Evolutionary conservation across 1,140 invertebrate species (phyloP), one percentile per base, ranked within the genome.

Genomic region (Lepeophtheirus salmonis): DNA sequence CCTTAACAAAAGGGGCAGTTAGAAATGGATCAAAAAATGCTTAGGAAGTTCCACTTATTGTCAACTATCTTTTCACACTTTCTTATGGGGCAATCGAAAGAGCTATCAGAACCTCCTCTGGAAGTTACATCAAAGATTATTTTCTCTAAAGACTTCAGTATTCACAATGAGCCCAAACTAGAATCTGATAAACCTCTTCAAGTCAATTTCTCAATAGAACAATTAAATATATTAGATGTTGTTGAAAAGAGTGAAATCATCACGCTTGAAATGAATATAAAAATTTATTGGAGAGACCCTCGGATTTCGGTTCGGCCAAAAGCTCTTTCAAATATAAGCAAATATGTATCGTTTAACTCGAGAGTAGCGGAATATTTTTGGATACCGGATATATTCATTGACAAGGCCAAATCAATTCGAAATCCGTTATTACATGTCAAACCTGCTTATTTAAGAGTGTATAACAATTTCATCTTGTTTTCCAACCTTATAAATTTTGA

Each of bases 341-440:
- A n/a, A n/a, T 57, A 57, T 30, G 24, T 57, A n/a, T 25, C 55
- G 2, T 30, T 57, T 16, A 57, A 57, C 21, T 24, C 55, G 2
- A 30, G 13, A 14, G 20, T 57, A 16, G 55, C 55, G 12, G 22
- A 57, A 16, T 24, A 57, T 57, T 26, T 57, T 30, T 57, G 55
- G 55, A 57, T 57, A 13, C 55, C 55, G 13, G 55, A 57, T 30
- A 24, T 57, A 6, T 57, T 57, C 16, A 23, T 57, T 14, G 55
- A 41, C 16, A 17, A 22, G 3, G 21, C 55, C n/a, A 57, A 57
- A n/a, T 14, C 14, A n/a, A 57, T 57, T n/a, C 23, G 55, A 24
- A 30, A 17, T 50, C 55, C 55, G 2, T 17, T 16, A 4, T 57
- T 25, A 4, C 26, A 16, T n/a, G 17, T 16, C 13, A 23, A 30